A percentile compares a stretch with the other conserved stretches of the same genome.
Conservation (phyloP, 2,888 invertebrate genomes). For the Limnephilus auricula region DNA sequence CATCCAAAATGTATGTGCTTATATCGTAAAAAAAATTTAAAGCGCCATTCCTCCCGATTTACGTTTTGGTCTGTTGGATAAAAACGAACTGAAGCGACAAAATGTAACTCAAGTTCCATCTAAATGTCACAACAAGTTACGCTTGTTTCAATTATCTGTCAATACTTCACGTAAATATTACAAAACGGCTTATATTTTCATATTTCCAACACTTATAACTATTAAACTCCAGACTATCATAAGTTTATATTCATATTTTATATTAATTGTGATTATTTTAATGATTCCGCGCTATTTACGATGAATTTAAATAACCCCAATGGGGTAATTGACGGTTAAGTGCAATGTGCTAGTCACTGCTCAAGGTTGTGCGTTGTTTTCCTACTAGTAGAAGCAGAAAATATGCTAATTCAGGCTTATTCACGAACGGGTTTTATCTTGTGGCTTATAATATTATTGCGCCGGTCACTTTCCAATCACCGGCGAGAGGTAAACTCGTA, state of each 20-base stretch:
- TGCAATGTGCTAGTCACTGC: slow-evolving; percentile 57
- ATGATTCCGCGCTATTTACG: background rate
- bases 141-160: background rate
- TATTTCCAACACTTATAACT: background rate
- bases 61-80: too few species aligned
- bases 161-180: background rate
- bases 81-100: too few species aligned
- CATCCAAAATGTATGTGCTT: too few species aligned
- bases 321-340: slow-evolving; percentile 54
- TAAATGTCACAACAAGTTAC: background rate
- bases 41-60: too few species aligned
- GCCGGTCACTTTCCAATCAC: slow-evolving; percentile 39
- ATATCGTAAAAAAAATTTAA: too few species aligned
- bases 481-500: slow-evolving; percentile 6
- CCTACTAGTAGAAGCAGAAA: slow-evolving; percentile 48
- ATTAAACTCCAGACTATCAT: background rate
- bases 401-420: slow-evolving; percentile 55
- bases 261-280: background rate
- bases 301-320: slow-evolving; percentile 29
- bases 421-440: slow-evolving; percentile 54
- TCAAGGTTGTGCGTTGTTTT: slow-evolving; percentile 60
- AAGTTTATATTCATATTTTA: background rate
- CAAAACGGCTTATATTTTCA: background rate
- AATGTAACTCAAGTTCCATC: background rate
- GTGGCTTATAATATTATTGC: slow-evolving; percentile 27